Evolutionary conservation across 2,113 vertebrate genomes (phyloP).

Genomic region (Pachyramphus minor): DNA sequence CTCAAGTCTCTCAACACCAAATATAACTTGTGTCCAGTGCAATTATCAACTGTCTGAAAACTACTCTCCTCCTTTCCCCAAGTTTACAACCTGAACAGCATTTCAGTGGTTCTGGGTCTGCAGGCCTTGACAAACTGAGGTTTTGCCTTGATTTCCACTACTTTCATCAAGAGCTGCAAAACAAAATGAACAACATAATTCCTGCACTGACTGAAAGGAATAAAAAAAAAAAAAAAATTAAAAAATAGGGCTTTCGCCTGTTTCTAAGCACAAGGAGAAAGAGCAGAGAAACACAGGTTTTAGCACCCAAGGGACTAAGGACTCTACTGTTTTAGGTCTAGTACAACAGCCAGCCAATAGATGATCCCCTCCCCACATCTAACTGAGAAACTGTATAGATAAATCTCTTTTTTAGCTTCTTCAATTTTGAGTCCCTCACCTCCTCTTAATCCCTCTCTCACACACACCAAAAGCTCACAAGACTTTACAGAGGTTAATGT

Average conservation of each 20-base stretch:
- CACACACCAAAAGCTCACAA: background rate
- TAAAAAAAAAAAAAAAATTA: background rate
- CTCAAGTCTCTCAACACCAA: background rate
- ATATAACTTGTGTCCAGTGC: background rate
- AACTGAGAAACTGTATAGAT: background rate
- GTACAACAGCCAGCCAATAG: background rate
- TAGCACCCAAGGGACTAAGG: background rate
- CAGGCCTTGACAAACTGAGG: background rate
- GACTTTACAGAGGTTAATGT: background rate
- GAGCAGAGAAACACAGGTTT: background rate
- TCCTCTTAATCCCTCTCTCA: background rate
- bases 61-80: background rate
- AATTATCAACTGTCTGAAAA: background rate
- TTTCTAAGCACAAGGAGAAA: background rate
- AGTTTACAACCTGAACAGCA: background rate
- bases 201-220: background rate
- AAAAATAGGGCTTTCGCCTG: background rate
- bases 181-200: background rate
- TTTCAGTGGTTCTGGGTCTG: background rate
- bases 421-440: background rate
- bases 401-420: background rate
- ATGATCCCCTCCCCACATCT: rapidly evolving
- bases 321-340: background rate
- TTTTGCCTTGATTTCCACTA: background rate
- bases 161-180: background rate